These are phyloP conservation scores for Muntiacus reevesi DNA, from an alignment of 2,113 vertebrate genomes.

Conservation along the genomic window DNA sequence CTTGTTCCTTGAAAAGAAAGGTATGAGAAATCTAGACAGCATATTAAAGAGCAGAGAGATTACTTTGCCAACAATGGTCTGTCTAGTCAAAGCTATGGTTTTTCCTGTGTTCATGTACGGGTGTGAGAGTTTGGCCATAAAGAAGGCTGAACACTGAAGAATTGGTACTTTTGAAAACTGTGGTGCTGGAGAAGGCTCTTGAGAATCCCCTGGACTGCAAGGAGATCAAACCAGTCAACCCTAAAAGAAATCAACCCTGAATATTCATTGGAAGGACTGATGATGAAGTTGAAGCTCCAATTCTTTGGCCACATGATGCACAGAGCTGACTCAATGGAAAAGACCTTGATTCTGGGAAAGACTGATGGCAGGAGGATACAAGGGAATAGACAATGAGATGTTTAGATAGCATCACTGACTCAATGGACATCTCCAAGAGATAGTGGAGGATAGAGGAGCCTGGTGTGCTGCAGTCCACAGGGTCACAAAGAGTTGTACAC, in stretches of 20 bases:
- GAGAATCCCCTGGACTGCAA: not conserved
- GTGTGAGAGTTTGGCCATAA: not conserved
- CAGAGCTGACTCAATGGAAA: not conserved
- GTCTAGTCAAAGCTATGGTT: not conserved
- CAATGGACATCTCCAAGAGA: not conserved
- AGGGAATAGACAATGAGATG: rapidly evolving
- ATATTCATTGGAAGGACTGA: not conserved
- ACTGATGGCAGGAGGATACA: not conserved
- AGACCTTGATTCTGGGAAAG: not conserved
- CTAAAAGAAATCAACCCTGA: not conserved
- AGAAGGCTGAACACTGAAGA: not conserved
- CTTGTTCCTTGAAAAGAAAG: not conserved
- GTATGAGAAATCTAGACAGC: not conserved
- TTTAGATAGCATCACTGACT: not conserved
- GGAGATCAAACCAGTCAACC: not conserved
- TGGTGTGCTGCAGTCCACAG: rapidly evolving
- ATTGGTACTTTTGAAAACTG: not conserved
- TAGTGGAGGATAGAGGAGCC: not conserved
- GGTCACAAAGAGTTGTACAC: not conserved
- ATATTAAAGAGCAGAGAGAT: not conserved
- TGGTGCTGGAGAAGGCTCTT: not conserved
- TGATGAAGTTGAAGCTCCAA: not conserved
- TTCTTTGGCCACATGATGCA: not conserved
- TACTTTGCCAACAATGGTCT: not conserved
- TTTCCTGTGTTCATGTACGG: rapidly evolving